phyloP scores from a whole-genome alignment of 2,797 vertebrate genomes.

The Mormyrus proboscirostris region DNA sequence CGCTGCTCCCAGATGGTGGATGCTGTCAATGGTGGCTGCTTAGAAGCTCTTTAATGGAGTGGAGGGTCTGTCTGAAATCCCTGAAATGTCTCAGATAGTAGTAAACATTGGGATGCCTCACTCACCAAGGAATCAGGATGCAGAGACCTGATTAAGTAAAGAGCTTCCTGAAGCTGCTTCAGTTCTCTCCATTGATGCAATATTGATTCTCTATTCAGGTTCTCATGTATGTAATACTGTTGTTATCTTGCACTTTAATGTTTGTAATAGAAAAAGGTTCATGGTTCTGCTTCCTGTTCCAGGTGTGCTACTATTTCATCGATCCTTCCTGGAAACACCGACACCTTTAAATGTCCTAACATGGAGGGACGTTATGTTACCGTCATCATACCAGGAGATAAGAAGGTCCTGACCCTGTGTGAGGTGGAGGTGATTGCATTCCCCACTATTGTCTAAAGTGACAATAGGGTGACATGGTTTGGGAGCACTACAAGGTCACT shows the following conservation, averaged over 20 bases:
- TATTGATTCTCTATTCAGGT: neutral
- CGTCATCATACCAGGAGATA: neutral
- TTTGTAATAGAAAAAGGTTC: neutral
- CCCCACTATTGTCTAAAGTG: neutral
- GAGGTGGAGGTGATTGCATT: constrained; percentile 21
- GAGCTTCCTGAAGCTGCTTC: neutral
- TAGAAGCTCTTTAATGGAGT: neutral
- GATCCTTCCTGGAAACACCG: neutral
- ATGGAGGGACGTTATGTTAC: constrained; percentile 24
- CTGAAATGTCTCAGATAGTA: neutral
- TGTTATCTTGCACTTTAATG: neutral
- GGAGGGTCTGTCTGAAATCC: neutral
- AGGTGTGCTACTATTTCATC: constrained; percentile 13
- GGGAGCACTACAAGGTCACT: neutral
- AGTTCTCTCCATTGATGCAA: neutral
- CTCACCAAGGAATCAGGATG: neutral
- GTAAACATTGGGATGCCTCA: neutral
- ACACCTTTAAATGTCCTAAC: constrained; percentile 4
- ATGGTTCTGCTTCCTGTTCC: neutral
- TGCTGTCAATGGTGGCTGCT: neutral
- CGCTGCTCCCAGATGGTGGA: neutral
- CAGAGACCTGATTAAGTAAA: neutral
- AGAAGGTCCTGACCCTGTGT: constrained; percentile 19
- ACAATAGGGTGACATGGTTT: neutral
- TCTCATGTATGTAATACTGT: neutral